phyloP scores from a whole-genome alignment of 2,113 vertebrate species.

The Platysteira castanea region DNA sequence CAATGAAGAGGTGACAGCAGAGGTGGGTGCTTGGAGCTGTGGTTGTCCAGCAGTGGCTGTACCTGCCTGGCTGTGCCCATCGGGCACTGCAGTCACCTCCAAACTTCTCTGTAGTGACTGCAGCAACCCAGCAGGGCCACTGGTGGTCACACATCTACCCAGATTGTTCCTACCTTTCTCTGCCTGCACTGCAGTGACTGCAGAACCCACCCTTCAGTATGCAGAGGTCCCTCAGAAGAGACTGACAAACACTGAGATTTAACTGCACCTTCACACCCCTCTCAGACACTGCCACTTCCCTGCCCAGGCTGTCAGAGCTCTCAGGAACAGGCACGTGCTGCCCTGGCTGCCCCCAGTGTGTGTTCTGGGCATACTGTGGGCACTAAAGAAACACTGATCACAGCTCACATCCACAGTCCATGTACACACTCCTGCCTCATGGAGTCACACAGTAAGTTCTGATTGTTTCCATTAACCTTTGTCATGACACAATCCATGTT shows the following conservation, averaged over 20 bases:
- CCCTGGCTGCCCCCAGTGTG: not conserved
- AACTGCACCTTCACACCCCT: not conserved
- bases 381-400: not conserved
- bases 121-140: not conserved
- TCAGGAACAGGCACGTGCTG: not conserved
- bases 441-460: not conserved
- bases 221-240: not conserved
- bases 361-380: not conserved
- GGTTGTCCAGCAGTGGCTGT: not conserved
- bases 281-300: not conserved
- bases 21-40: not conserved
- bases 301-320: not conserved
- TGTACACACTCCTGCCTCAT: not conserved
- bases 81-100: not conserved
- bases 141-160: not conserved
- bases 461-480: constrained; percentile 17
- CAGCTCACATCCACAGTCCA: not conserved
- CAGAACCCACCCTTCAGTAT: not conserved
- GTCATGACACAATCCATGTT: no score
- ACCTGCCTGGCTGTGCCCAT: not conserved
- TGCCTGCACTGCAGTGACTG: not conserved
- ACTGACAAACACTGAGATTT: not conserved
- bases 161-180: not conserved
- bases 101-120: not conserved
- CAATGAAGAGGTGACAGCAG: not conserved